These are phyloP conservation scores for Centropristis striata DNA, from an alignment of 2,113 vertebrate genomes.

Conservation along the genomic window DNA sequence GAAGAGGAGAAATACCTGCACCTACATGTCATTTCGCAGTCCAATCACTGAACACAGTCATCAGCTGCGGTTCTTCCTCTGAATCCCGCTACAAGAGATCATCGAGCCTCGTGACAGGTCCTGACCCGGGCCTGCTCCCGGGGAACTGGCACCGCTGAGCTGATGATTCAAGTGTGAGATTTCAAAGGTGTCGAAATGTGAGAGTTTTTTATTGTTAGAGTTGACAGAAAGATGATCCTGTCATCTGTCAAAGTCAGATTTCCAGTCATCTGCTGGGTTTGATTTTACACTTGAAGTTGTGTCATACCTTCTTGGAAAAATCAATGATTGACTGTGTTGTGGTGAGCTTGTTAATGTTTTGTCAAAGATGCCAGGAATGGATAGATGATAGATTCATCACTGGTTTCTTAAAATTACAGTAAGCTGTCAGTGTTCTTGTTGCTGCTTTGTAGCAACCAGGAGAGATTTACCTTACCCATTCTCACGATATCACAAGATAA, in stretches of 20 bases:
- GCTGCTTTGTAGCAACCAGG: no score
- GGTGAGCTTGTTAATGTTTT: neutral
- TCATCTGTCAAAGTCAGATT: neutral
- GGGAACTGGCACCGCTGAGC: neutral
- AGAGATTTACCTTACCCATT: no score
- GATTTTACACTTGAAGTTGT: neutral
- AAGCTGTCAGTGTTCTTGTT: neutral
- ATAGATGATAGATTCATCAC: neutral
- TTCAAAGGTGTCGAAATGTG: neutral
- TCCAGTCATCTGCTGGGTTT: neutral
- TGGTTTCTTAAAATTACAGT: neutral
- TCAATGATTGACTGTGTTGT: neutral
- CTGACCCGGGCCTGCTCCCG: neutral
- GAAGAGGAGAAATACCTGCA: conserved; percentile 1
- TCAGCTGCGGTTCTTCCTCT: neutral
- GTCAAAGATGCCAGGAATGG: neutral
- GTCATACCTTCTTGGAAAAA: conserved; percentile 6
- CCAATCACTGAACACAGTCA: neutral
- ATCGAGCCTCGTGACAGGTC: conserved; percentile 5
- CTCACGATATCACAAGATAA: no score
- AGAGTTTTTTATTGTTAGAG: neutral
- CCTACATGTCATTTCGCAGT: neutral
- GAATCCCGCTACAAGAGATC: conserved; percentile 7
- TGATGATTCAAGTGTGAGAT: conserved; percentile 10
- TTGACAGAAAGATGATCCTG: neutral